phyloP scores from a whole-genome alignment of 2,797 vertebrate genomes.

The Sarcophilus harrisii region DNA sequence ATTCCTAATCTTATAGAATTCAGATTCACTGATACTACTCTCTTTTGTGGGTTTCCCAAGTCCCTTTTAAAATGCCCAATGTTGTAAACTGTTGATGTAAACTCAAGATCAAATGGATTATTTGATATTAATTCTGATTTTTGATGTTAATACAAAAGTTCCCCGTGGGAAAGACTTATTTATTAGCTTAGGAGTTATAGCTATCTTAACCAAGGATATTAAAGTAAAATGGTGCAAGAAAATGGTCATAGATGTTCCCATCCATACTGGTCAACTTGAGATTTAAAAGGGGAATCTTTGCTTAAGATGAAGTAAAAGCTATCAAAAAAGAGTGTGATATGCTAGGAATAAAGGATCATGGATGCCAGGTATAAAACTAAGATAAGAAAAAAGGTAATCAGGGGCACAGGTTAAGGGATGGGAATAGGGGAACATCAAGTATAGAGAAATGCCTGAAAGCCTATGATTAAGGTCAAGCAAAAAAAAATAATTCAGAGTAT shows the following conservation, averaged over 20 bases:
- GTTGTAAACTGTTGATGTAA: not conserved
- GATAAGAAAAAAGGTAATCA: not conserved
- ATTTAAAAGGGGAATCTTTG: not conserved
- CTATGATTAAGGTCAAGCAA: not conserved
- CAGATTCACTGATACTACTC: not conserved
- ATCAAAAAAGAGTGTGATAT: not conserved
- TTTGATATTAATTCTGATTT: not conserved
- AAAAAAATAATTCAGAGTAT: not conserved
- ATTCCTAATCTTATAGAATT: not conserved
- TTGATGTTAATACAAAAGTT: not conserved
- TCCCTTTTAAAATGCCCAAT: not conserved
- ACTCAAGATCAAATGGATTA: not conserved
- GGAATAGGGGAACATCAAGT: not conserved
- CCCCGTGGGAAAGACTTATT: not conserved
- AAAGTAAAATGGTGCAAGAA: not conserved
- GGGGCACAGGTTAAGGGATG: not conserved
- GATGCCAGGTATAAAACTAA: not conserved
- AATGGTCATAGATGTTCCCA: not conserved
- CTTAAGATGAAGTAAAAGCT: not conserved
- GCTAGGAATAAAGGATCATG: not conserved
- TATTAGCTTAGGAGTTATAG: not conserved
- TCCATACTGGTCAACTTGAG: not conserved
- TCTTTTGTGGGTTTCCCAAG: not conserved
- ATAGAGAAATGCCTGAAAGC: not conserved
- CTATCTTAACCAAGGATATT: not conserved